Percentiles rank a stretch among this genome's conserved stretches.
These are phyloP conservation scores for Potamilus streckersoni DNA, from an alignment of 1,140 invertebrate genomes.

Conservation along the genomic window DNA sequence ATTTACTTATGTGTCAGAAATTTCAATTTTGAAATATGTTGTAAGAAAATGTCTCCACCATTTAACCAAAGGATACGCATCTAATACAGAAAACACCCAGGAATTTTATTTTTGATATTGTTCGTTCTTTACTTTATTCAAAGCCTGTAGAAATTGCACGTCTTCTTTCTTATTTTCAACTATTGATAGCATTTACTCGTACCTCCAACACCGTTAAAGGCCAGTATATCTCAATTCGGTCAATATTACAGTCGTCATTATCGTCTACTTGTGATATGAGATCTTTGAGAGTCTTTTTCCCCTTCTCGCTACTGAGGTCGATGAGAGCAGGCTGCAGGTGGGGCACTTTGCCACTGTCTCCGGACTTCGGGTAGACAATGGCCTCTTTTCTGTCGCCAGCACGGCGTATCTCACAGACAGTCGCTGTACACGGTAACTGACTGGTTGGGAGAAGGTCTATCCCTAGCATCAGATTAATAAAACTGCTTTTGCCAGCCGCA, in stretches of 20 bases:
- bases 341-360: too few relatives aligned
- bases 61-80: too few relatives aligned
- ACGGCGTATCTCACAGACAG: constrained; percentile 48
- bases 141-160: too few relatives aligned
- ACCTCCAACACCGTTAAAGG: constrained; percentile 46
- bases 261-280: constrained; percentile 24
- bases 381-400: constrained; percentile 28
- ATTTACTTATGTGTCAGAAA: too few relatives aligned
- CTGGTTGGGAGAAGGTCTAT: constrained; percentile 41
- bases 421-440: constrained; percentile 44
- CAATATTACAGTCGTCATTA: constrained; percentile 35
- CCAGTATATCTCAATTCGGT: constrained; percentile 46
- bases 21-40: too few relatives aligned
- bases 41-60: too few relatives aligned
- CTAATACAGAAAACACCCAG: too few relatives aligned
- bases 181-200: too few relatives aligned
- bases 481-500: constrained; percentile 45
- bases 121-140: too few relatives aligned
- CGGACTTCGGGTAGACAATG: constrained; percentile 22
- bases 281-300: constrained; percentile 16
- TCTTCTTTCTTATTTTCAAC: too few relatives aligned
- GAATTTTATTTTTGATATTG: too few relatives aligned
- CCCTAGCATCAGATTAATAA: constrained; percentile 50
- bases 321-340: too few relatives aligned
- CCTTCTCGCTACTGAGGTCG: not conserved